Conservation (phyloP, 2,797 vertebrate species). For the Acanthopagrus latus region DNA sequence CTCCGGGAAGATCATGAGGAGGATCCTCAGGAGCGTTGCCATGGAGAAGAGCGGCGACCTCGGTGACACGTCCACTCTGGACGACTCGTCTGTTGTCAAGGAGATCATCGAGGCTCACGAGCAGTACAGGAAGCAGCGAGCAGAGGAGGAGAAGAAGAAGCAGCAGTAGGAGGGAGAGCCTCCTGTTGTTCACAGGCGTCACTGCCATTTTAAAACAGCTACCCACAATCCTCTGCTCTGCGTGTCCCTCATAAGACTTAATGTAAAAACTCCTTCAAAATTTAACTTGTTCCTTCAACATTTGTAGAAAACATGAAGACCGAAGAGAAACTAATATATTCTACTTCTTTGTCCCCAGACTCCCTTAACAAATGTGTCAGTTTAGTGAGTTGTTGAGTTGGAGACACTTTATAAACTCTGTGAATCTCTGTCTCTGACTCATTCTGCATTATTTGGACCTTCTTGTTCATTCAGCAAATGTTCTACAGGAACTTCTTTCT, state of each 20-base stretch:
- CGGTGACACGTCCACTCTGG: constrained; percentile 92
- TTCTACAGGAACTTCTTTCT: too few relatives aligned
- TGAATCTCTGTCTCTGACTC: too few relatives aligned
- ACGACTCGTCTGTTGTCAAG: constrained; percentile 88
- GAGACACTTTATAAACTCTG: too few relatives aligned
- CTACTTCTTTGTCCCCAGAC: too few relatives aligned
- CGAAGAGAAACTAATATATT: too few relatives aligned
- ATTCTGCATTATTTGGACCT: too few relatives aligned
- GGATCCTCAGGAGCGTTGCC: constrained; percentile 90
- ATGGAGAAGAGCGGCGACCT: constrained; percentile 79
- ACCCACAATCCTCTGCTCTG: constrained; percentile 1
- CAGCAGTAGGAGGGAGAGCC: background rate
- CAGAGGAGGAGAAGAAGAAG: constrained; percentile 9
- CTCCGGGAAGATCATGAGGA: constrained; percentile 95
- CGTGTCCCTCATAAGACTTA: background rate
- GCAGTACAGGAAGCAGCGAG: constrained; percentile 76
- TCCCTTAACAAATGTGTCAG: too few relatives aligned
- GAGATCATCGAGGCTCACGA: constrained; percentile 88
- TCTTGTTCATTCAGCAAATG: too few relatives aligned
- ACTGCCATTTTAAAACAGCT: background rate
- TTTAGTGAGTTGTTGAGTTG: too few relatives aligned
- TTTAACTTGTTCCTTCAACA: background rate
- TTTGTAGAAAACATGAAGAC: background rate
- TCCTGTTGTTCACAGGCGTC: background rate
- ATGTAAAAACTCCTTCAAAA: background rate